Base-by-base conservation (phyloP, 1,140 invertebrate genomes). In the Rhagoletis zephyria region DNA sequence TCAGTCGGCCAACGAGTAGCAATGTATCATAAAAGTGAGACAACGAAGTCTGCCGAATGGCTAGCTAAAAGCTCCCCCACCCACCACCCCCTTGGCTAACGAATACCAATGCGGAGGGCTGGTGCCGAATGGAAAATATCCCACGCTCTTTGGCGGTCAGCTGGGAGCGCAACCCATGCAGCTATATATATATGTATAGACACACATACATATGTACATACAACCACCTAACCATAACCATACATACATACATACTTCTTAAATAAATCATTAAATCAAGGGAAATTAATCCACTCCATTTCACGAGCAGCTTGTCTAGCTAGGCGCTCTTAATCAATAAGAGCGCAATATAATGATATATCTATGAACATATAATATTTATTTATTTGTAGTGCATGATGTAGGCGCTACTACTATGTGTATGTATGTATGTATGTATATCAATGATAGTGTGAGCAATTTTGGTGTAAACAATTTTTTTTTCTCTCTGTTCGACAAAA, bases 1-100 rank as follows among this genome's bases (percentile, higher is more conserved):
- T 30, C n/a, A 51, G 14, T 81, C 48, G 74, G 74, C 74, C 45
- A 81, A 81, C 48, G n/a, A n/a, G 48, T 16, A 16, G n/a, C 74
- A 19, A 81, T 30, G 16, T n/a, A 81, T 56, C 74, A 81, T 19
- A 30, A 51, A 19, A 56, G 42, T 56, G 48, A 56, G 74, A 45
- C 42, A 74, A 7, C 61, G 40, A 30, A 74, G 40, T 42, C 10
- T 74, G 42, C 61, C 64, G 30, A 67, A 67, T 30, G 40, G 64
- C 19, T 4, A 67, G n/a, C 6, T 19, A 16, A 30, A 56, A 81
- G 45, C 56, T 81, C 45, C 16, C 30, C 30, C 30, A 30, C 30
- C 30, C 30, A 30, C 30, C 30, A 30, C 30, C 30, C 30, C 51
- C n/a, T 81, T 19, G 9, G 14, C 45, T 51, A 77, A 81, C 74